Base-by-base conservation (phyloP, 2,888 invertebrate species). In the Athalia rosae region DNA sequence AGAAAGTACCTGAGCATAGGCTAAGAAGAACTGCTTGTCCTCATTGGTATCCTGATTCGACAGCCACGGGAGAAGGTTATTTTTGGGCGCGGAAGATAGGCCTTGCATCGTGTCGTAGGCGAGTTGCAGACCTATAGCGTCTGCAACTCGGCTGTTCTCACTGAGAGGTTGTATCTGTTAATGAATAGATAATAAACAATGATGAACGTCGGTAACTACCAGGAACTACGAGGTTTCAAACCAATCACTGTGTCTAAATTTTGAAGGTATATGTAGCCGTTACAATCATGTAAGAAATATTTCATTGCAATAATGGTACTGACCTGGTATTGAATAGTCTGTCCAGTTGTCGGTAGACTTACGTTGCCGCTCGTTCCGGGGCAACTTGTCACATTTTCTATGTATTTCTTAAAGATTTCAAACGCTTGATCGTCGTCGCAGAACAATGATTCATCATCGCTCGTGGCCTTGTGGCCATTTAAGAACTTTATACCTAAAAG, bases 21-120 rank as follows among this genome's bases (percentile, higher is more conserved):
- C 81, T 76, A 87, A 82, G 79, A 86, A 87, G 80, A 85, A 86
- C 79, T 84, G 81, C 62, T 83, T 83, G 79, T 82, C 76, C 61
- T 79, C 76, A 76, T 80, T 58, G 66, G 83, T 80, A 47, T 83
- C 53, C n/a, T 43, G 4, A 13, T 3, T 28, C 15, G 45, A 8
- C 76, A 85, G 77, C 85, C 85, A 87, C 11, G 84, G 85, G 56
- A 85, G 81, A 66, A 59, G 58, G 74, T 62, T 62, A 71, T 84
- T 79, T 59, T 62, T 43, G 3, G 67, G 50, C 45, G 73, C 45
- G 56, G 81, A 79, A 76, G 71, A 79, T 66, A 79, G 59, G 79
- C 83, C 82, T 82, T 77, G 79, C 82, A 87, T 85, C 83, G 87
- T 86, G 78, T 86, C 85, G 73, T 86, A 83, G 76, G 85, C 83